Conservation (phyloP, 2,888 invertebrate species). For the Drosophila longiperda region DNA sequence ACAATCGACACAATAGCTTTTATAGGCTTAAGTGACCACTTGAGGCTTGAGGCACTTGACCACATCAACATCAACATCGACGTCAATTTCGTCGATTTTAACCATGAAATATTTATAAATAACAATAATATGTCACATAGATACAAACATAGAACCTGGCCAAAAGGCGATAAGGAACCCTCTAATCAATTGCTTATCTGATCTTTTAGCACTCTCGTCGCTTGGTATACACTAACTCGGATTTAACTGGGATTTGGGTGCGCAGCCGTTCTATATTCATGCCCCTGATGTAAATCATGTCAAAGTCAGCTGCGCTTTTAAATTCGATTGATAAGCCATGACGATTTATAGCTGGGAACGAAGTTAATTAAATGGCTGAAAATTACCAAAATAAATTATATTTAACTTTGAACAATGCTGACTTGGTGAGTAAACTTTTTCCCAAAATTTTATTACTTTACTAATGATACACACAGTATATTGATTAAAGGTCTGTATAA, state of each 20-base stretch:
- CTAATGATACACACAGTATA: background rate
- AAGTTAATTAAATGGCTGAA: conserved; percentile 40
- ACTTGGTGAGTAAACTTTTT: conserved; percentile 28
- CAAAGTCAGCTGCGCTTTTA: conserved; percentile 30
- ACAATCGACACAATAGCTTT: conserved; percentile 42
- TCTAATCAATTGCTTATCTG: conserved; percentile 50
- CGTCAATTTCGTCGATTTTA: conserved; percentile 12
- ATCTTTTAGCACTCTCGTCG: conserved; percentile 7
- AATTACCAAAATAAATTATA: conserved; percentile 16
- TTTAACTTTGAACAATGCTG: conserved; percentile 25
- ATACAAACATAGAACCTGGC: conserved; percentile 28
- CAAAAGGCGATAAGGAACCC: conserved; percentile 46
- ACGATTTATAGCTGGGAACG: conserved; percentile 42
- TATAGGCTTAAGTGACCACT: conserved; percentile 54
- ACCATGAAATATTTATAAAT: conserved; percentile 33
- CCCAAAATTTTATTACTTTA: background rate
- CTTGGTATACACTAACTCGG: conserved; percentile 13
- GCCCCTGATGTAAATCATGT: conserved; percentile 46
- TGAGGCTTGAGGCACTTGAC: conserved; percentile 13
- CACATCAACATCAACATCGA: conserved; percentile 24
- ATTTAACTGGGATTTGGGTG: conserved; percentile 45
- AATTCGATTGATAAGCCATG: conserved; percentile 35
- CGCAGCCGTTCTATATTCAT: background rate
- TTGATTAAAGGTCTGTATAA: background rate
- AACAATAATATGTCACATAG: conserved; percentile 35